These are phyloP conservation scores for Illadopsis cleaveri DNA, from an alignment of 2,113 vertebrate species.

Conservation along the genomic window DNA sequence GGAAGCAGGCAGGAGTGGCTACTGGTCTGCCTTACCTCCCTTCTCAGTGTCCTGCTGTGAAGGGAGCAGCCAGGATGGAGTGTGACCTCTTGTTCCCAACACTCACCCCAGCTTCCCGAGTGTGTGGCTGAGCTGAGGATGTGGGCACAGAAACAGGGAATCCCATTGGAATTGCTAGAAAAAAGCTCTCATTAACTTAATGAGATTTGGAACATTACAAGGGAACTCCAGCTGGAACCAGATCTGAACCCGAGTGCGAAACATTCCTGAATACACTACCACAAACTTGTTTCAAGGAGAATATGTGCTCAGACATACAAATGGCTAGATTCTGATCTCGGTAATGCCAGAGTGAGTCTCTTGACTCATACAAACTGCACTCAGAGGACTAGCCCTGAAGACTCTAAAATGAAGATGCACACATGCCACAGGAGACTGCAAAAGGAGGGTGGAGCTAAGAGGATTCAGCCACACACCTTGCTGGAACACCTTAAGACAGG, in stretches of 20 bases:
- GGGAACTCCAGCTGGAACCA: constrained; percentile 67
- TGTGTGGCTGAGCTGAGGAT: not conserved
- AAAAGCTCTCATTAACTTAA: constrained; percentile 60
- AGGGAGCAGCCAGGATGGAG: not conserved
- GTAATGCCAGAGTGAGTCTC: not conserved
- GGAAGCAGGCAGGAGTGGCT: not conserved
- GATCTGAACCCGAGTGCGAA: constrained; percentile 33
- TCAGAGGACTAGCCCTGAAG: constrained; percentile 51
- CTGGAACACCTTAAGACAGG: constrained; percentile 54
- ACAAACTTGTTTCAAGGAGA: constrained; percentile 46
- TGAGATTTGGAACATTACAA: constrained; percentile 63
- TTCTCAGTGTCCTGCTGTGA: not conserved
- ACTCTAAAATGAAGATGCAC: constrained; percentile 34
- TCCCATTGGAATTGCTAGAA: constrained; percentile 54
- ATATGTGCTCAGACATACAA: constrained; percentile 64
- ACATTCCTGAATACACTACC: constrained; percentile 52
- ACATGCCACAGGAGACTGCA: constrained; percentile 18
- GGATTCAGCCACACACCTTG: constrained; percentile 52
- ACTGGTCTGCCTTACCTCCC: not conserved
- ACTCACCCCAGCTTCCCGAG: not conserved
- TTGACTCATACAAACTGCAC: constrained; percentile 36
- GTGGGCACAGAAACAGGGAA: constrained; percentile 55
- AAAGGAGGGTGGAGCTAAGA: constrained; percentile 19
- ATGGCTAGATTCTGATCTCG: constrained; percentile 46
- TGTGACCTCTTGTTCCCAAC: not conserved